A percentile compares a stretch with the other conserved stretches of the same genome.
phyloP scores from a whole-genome alignment of 2,797 vertebrate genomes.

The Holocentrus rufus region DNA sequence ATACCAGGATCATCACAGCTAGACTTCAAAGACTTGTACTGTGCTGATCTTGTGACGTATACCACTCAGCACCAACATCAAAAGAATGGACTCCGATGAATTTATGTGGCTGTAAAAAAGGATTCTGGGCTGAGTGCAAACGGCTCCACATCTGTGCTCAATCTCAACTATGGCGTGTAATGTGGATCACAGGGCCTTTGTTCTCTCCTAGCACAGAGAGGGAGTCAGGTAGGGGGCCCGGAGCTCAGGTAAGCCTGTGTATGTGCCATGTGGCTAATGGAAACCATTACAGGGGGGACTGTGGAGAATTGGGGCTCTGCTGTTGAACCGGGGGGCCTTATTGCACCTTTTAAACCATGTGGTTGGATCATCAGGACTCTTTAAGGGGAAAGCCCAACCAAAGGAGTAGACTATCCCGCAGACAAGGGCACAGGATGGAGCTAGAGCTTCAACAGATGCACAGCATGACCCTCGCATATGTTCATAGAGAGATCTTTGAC shows the following conservation, averaged over 20 bases:
- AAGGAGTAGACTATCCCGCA: constrained; percentile 31
- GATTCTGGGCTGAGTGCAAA: constrained; percentile 67
- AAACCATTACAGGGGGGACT: constrained; percentile 59
- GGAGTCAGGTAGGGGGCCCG: constrained; percentile 61
- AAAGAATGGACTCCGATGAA: constrained; percentile 72
- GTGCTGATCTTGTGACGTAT: constrained; percentile 57
- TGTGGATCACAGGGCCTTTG: constrained; percentile 76
- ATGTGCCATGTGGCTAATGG: constrained; percentile 50
- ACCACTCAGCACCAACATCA: constrained; percentile 71
- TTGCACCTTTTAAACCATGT: constrained; percentile 40
- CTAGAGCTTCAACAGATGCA: background rate
- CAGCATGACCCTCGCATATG: background rate
- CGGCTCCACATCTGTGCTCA: constrained; percentile 79
- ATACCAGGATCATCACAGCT: constrained; percentile 40
- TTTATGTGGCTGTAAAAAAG: constrained; percentile 80
- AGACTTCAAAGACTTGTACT: constrained; percentile 69
- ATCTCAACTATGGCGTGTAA: constrained; percentile 74
- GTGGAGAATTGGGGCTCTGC: constrained; percentile 22
- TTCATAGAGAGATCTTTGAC: constrained; percentile 13
- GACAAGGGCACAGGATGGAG: constrained; percentile 24
- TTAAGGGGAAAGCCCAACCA: constrained; percentile 3
- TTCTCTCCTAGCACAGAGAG: constrained; percentile 64
- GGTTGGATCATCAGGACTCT: constrained; percentile 29
- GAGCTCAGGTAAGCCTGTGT: constrained; percentile 61
- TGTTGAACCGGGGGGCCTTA: constrained; percentile 38